Evolutionary conservation across 2,888 invertebrate species (phyloP), one percentile per base, ranked within the genome.

Genomic region (Orchestes rusci): DNA sequence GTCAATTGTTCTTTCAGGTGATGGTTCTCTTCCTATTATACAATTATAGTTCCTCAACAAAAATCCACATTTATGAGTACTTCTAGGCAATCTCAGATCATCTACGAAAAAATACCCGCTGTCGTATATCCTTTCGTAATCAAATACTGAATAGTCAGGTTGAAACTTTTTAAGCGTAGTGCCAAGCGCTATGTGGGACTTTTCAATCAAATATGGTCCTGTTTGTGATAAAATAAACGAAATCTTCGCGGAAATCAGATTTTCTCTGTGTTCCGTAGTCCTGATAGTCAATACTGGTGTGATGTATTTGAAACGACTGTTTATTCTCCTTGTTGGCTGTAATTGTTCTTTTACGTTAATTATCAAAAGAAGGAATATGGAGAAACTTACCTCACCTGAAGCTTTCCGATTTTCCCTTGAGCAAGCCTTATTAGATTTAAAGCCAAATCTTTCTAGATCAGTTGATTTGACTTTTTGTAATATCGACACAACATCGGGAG

Each of bases 381-480:
- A 5, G 10, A 23, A n/a, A n/a, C n/a, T n/a, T n/a, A n/a, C n/a
- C n/a, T n/a, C n/a, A n/a, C n/a, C n/a, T n/a, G n/a, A n/a, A 23
- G 23, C 7, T 10, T 23, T 23, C 23, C 23, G 10, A 23, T 10
- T 23, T 5, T 23, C 31, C 31, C n/a, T 8, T 13, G 8, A 10
- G 8, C 8, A 31, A 8, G 28, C 43, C 43, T 50, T 56, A 16
- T 48, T 36, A 1, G 58, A 54, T 60, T 66, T 71, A 59, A 81
- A 82, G 5, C 80, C 80, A 66, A 77, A 82, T 56, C 76, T 73
- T 56, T 75, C 72, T 42, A 82, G 65, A 23, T 77, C 78, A 16
- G 66, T 70, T 3, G 42, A 38, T 27, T 42, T 72, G 69, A 30
- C 76, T 72, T 51, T 56, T 56, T 3, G 57, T 48, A 4, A 55